Base-by-base conservation (phyloP, 2,113 vertebrate species). In the Monopterus albus region DNA sequence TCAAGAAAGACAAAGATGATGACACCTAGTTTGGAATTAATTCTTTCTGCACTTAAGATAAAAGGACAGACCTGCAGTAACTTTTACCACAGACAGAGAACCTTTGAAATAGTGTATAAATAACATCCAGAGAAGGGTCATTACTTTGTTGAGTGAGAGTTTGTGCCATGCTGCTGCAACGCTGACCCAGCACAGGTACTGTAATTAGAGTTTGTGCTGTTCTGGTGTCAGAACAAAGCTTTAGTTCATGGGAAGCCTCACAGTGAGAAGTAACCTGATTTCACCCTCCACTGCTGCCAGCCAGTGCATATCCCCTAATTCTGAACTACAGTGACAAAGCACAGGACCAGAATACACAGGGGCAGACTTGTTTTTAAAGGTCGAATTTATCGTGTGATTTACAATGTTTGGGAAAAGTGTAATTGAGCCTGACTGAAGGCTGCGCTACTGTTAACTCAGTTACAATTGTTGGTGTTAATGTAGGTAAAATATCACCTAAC, bases 181-280 rank as follows among this genome's bases (percentile, higher is more conserved):
- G 75, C 84, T 84, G 85, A 91, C 63, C 64, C 46, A 82, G 78
- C 78, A 72, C 55, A 81, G 61, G 72, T 90, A n/a, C n/a, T n/a
- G n/a, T n/a, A 85, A 91, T 89, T 82, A 71, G 68, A 57, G 52
- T 83, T 68, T 65, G 43, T 70, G 52, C 66, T 75, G 58, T 62
- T 66, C 33, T 68, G 52, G 53, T 76, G 69, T 85, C 53, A 82
- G 64, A 86, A 69, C 18, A 81, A 63, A 84, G 77, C 29, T 84
- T 58, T 63, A 58, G 76, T 82, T 74, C 71, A 59, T 15, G 60
- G 69, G 59, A 81, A 82, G 75, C 31, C 57, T 83, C 60, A 42
- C 64, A 38, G 40, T 65, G 77, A 47, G 57, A 75, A 83, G 74
- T 35, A 67, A 74, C 79, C 81, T 72, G 26, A 82, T 62, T 82